Conservation (phyloP, 2,888 invertebrate genomes). For the Micropterix aruncella region DNA sequence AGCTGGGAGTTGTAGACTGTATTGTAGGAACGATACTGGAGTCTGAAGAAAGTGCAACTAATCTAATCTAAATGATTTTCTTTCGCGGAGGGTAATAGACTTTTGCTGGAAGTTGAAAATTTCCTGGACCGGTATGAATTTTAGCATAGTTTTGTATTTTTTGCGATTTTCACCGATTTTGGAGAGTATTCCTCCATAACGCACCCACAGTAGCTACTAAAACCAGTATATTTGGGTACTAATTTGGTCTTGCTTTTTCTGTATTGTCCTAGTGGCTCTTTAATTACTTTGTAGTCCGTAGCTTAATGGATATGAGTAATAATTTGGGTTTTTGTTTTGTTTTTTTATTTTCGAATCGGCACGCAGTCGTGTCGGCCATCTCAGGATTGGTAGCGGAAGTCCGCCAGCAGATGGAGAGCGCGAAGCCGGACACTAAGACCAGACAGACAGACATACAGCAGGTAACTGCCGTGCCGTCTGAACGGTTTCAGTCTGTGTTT, state of each 20-base stretch:
- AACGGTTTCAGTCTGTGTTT: slow-evolving; percentile 1
- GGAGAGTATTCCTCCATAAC: too few relatives aligned
- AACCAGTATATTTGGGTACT: background rate
- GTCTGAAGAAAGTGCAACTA: too few relatives aligned
- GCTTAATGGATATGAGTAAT: too few relatives aligned
- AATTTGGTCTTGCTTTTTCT: slow-evolving; percentile 1
- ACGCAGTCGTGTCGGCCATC: slow-evolving; percentile 63
- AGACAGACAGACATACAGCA: slow-evolving; percentile 26
- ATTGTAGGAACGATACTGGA: too few relatives aligned
- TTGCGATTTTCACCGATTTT: too few relatives aligned
- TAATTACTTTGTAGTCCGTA: background rate
- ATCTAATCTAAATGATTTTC: too few relatives aligned
- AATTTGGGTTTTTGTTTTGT: background rate
- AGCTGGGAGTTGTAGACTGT: too few relatives aligned
- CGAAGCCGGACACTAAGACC: slow-evolving; percentile 30
- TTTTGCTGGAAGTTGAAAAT: too few relatives aligned
- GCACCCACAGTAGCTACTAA: too few relatives aligned
- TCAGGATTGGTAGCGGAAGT: slow-evolving; percentile 70
- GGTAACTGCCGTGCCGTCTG: slow-evolving; percentile 19
- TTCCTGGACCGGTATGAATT: too few relatives aligned
- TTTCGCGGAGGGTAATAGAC: too few relatives aligned
- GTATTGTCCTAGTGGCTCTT: background rate
- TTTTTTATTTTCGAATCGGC: slow-evolving; percentile 9
- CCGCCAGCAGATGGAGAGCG: slow-evolving; percentile 56
- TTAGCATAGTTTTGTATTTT: too few relatives aligned